Evolutionary conservation across 1,140 invertebrate genomes (phyloP).

Genomic region (Coenobita brevimanus): DNA sequence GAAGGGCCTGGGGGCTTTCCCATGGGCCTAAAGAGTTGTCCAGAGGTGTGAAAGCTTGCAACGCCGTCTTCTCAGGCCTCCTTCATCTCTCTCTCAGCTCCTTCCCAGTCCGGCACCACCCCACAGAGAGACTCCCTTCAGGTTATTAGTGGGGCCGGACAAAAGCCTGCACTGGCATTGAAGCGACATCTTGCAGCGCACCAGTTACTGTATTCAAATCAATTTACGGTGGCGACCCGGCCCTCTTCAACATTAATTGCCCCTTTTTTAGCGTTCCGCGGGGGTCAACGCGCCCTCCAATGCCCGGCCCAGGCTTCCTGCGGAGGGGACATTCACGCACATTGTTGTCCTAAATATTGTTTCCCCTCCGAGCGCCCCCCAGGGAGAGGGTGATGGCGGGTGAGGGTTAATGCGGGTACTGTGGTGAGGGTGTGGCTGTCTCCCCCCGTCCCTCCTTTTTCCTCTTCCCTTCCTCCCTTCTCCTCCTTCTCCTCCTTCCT

Average conservation of each 20-base stretch:
- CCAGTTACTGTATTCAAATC: conserved; percentile 60
- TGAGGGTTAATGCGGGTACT: conserved; percentile 53
- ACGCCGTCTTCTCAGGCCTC: conserved; percentile 42
- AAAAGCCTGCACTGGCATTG: conserved; percentile 44
- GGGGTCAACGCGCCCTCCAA: conserved; percentile 21
- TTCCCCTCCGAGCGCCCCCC: conserved; percentile 43
- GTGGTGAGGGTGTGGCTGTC: conserved; percentile 52
- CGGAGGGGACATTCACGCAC: conserved; percentile 44
- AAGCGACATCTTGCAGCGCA: conserved; percentile 50
- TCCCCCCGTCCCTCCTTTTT: no score
- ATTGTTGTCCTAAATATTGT: conserved; percentile 57
- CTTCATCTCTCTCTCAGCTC: not conserved
- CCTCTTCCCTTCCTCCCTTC: no score
- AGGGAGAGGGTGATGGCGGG: conserved; percentile 42
- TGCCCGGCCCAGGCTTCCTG: conserved; percentile 39
- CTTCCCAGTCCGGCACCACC: conserved; percentile 9
- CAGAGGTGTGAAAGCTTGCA: conserved; percentile 54
- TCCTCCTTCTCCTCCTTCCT: no score
- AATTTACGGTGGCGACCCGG: conserved; percentile 35
- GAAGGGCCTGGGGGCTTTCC: not conserved
- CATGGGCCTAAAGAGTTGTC: not conserved
- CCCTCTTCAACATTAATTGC: conserved; percentile 60
- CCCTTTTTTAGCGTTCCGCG: conserved; percentile 33
- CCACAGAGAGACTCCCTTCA: conserved; percentile 9
- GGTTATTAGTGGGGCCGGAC: conserved; percentile 30